Evolutionary conservation across 92 coral and sea anemone species (phyloP).

Genomic region (Siderastrea siderea): DNA sequence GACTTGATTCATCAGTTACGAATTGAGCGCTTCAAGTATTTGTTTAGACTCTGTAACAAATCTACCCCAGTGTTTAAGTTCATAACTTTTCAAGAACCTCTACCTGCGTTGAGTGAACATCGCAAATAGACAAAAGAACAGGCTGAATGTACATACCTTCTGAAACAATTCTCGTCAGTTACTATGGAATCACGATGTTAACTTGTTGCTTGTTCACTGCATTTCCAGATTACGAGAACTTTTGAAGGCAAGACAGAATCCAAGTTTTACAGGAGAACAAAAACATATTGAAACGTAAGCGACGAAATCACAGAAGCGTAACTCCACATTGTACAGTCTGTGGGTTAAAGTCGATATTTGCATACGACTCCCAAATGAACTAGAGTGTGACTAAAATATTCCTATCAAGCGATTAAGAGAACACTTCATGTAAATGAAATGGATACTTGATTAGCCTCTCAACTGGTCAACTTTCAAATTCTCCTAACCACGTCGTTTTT

Average conservation of each 20-base stretch:
- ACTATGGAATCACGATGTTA: neutral
- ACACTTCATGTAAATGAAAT: neutral
- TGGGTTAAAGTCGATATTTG: slow-evolving; percentile 13
- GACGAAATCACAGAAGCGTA: slow-evolving; percentile 36
- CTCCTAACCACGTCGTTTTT: too few relatives aligned
- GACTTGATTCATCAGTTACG: neutral
- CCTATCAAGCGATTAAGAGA: neutral
- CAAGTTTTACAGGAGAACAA: neutral
- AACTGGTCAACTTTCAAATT: too few relatives aligned
- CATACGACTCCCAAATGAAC: slow-evolving; percentile 4
- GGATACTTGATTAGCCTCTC: neutral
- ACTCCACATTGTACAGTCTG: neutral
- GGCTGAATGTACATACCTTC: slow-evolving; percentile 2
- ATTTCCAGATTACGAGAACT: neutral
- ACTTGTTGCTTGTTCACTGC: neutral
- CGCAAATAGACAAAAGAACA: neutral
- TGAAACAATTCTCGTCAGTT: neutral
- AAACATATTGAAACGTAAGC: neutral
- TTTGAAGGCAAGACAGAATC: neutral
- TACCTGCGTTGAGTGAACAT: neutral
- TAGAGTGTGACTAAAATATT: neutral
- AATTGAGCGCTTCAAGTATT: neutral
- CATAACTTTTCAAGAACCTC: neutral
- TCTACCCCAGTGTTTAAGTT: neutral
- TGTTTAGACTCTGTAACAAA: neutral